Conservation (phyloP, 2,888 invertebrate species). For the Lumbricus terrestris region DNA sequence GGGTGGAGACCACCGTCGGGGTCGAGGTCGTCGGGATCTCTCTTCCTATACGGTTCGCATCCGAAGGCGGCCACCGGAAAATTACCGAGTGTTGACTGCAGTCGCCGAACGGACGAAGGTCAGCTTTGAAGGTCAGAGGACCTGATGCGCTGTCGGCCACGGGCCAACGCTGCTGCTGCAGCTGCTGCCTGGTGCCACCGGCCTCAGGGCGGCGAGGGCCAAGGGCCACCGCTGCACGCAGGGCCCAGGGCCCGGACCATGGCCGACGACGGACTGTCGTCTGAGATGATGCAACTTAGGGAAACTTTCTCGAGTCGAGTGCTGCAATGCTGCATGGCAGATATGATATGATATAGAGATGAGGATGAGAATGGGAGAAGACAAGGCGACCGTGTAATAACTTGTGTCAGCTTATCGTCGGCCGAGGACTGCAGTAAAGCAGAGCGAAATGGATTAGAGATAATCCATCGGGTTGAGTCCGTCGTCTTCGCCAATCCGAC, state of each 20-base stretch:
- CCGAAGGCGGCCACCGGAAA: not conserved
- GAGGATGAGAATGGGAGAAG: no score
- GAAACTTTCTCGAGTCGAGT: not conserved
- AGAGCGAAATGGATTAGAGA: not conserved
- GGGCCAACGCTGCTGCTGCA: not conserved
- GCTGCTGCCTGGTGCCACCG: no score
- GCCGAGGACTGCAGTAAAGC: not conserved
- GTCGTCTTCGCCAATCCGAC: not conserved
- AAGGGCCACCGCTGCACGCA: not conserved
- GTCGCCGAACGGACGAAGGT: not conserved
- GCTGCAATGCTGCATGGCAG: not conserved
- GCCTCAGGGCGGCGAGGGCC: not conserved
- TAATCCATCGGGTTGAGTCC: not conserved
- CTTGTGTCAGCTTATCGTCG: not conserved
- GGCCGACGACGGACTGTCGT: conserved; percentile 13
- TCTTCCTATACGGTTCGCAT: not conserved
- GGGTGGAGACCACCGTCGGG: no score
- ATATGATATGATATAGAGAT: no score
- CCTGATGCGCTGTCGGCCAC: conserved; percentile 13
- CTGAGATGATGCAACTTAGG: conserved; percentile 16
- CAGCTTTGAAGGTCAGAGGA: not conserved
- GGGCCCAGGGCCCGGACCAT: not conserved
- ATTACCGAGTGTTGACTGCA: conserved; percentile 16
- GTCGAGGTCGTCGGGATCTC: conserved; percentile 8
- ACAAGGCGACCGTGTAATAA: conserved; percentile 11